Base-by-base conservation (phyloP, 2,888 invertebrate genomes). In the Protonemura montana region DNA sequence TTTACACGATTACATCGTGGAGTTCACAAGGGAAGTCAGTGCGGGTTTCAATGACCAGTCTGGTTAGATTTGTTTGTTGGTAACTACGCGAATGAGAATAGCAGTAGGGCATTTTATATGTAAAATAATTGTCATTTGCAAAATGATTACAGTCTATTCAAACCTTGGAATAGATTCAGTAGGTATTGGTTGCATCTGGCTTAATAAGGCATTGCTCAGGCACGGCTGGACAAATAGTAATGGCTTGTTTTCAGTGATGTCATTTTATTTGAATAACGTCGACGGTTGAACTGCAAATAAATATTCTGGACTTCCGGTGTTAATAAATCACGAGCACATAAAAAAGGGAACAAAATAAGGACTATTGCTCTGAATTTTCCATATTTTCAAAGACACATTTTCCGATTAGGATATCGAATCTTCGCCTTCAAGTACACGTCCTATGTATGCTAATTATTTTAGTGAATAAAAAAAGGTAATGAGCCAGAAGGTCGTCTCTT, bases 141-240 rank as follows among this genome's bases (percentile, higher is more conserved):
- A 59, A 59, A 59, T 59, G 59, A 59, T 16, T 59, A 59, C 13
- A 21, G 21, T 59, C 59, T 59, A 59, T 59, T 59, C 59, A 59
- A 59, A 59, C 59, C 59, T 59, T 59, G 59, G 59, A 59, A 59
- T 59, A 59, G 59, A 59, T 59, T 59, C 59, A 59, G 59, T 59
- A 35, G 35, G 35, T 35, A 59, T 21, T 13, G 59, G 21, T 21
- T 59, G 16, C 21, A 21, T 59, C 59, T 59, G 13, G 59, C 59
- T 59, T 10, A 59, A 59, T 59, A 59, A 59, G 59, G 59, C 59
- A 21, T 59, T 59, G 59, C 59, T 59, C 13, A 3, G 1, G 59
- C n/a, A 21, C 21, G 59, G 59, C 59, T 59, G 59, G 59, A 59
- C 59, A 7, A 59, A 59, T 59, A 59, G 59, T 16, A 59, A 59